Base-by-base conservation (phyloP, 2,888 invertebrate genomes). In the Atrina japonica region DNA sequence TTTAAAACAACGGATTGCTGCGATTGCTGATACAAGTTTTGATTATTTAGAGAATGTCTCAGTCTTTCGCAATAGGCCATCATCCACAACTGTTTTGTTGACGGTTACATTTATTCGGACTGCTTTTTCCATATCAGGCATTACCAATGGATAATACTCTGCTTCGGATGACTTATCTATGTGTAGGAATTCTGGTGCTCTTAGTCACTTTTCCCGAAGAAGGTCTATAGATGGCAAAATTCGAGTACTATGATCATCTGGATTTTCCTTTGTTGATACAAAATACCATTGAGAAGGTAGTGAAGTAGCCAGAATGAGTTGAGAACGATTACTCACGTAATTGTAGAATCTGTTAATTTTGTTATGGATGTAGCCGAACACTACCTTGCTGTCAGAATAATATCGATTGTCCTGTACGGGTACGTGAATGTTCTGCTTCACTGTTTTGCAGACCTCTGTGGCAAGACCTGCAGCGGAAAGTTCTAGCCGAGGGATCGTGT, bases 311-410 rank as follows among this genome's bases (percentile, higher is more conserved):
- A 49, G 21, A 6, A 76, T 69, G 3, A 23, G 14, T 0, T 35
- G 27, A 3, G 73, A 66, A 21, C 70, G 18, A 40, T 75, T 75
- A 5, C 58, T 23, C 14, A 75, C 70, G 66, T 70, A 75, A 6
- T 35, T 52, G 35, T 61, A 53, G 45, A 73, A 75, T 29, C 76
- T 56, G 14, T 70, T 47, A 14, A 65, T 60, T 18, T 66, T n/a
- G 29, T 77, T 80, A 29, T 60, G 18, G 7, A 77, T 69, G 40
- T 77, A 80, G 2, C 76, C 76, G n/a, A 77, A 43, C 1, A 77
- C 71, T 16, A 80, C 64, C 47, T 67, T 66, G 43, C 77, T 78
- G 49, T 80, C 75, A 2, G 69, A 66, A 47, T 75, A 79, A 45
- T 70, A 79, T 21, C 25, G 58, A 16, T 68, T 43, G 0, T 18